Evolutionary conservation across 1,140 invertebrate species (phyloP), one percentile per base, ranked within the genome.

Genomic region (Microplitis mediator): DNA sequence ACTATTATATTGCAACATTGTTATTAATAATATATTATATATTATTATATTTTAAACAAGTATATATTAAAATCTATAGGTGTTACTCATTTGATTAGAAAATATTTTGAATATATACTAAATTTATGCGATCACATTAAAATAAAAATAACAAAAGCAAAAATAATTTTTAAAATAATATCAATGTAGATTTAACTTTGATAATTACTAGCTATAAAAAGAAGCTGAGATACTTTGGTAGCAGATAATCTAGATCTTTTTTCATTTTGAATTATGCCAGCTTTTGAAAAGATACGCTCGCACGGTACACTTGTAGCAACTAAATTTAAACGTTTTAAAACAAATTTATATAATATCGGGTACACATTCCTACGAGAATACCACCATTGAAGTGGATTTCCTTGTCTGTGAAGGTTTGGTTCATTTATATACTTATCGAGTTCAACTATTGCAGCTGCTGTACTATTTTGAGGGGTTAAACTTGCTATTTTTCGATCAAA

Each of bases 401-500:
- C 4, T 54, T 54, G 0, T 54, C 52, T 54, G 4, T 3, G 0
- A 54, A 54, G 52, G 52, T 54, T 54, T 54, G 2, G 52, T 54
- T 54, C 52, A 54, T 54, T 54, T 54, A 54, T 54, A 54, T 54
- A 54, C 52, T 54, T 54, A 54, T 54, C 52, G 52, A 54, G 52
- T 54, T 54, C 52, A 54, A 54, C 52, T 14, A 54, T 54, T 54
- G 3, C 4, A 54, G 52, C 52, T 54, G 52, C 52, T 54, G 4
- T 54, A 54, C 13, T 54, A 54, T 54, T 54, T 23, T 54, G 16
- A 54, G 52, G 52, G 52, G 52, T 54, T 54, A 8, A 54, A 54
- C 52, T 54, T 54, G 52, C 4, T 54, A 54, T 54, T 54, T 54
- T 54, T 54, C 8, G 52, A 54, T 54, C 52, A 8, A 54, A 54